Percentiles rank a stretch among this genome's conserved stretches.
phyloP scores from a whole-genome alignment of 2,888 invertebrate species.

The Epistrophe grossulariae region DNA sequence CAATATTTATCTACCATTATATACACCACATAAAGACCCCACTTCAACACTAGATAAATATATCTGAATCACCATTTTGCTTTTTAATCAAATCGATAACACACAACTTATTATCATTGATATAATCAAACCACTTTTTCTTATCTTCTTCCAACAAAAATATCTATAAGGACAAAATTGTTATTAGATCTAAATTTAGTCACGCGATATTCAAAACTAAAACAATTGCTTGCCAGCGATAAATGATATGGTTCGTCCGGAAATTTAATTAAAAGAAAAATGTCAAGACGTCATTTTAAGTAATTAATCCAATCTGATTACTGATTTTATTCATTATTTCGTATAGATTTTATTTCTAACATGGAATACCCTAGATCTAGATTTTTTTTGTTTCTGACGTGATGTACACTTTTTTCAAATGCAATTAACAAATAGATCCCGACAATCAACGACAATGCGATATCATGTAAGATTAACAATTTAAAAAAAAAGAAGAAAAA shows the following conservation, averaged over 20 bases:
- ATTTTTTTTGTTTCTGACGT: neutral
- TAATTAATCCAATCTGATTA: constrained; percentile 35
- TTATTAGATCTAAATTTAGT: constrained; percentile 8
- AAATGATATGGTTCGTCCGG: constrained; percentile 15
- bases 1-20: neutral
- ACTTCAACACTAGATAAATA: neutral
- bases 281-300: constrained; percentile 21
- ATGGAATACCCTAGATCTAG: constrained; percentile 30
- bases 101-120: constrained; percentile 5
- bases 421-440: constrained; percentile 36
- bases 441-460: neutral
- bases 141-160: constrained; percentile 6
- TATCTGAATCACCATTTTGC: neutral
- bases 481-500: neutral
- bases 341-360: constrained; percentile 44
- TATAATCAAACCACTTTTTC: constrained; percentile 9
- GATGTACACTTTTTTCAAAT: neutral
- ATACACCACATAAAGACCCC: neutral
- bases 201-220: constrained; percentile 27
- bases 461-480: constrained; percentile 11
- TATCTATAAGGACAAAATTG: neutral
- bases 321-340: constrained; percentile 10
- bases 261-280: constrained; percentile 47
- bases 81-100: constrained; percentile 14
- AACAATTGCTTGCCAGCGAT: constrained; percentile 17